Conservation (phyloP, 2,797 vertebrate species). For the Syngnathus rostellatus region DNA sequence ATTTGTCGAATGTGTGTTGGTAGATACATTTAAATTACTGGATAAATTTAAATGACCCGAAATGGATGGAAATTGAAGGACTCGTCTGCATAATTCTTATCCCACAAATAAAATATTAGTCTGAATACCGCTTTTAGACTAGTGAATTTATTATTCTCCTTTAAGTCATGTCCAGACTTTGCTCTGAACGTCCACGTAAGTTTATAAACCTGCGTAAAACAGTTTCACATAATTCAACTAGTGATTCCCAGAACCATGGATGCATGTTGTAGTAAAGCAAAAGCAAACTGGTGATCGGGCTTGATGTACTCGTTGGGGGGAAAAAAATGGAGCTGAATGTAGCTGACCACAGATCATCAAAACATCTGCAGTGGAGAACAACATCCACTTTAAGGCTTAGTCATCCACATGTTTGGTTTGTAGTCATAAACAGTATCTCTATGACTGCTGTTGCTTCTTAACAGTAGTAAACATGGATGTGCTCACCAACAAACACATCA, state of each 20-base stretch:
- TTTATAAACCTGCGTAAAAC: background rate
- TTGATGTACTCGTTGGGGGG: background rate
- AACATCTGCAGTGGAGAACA: background rate
- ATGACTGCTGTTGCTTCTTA: background rate
- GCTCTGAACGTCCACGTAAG: background rate
- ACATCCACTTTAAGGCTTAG: background rate
- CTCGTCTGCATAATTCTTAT: no score
- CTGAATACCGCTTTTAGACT: no score
- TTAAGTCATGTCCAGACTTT: no score
- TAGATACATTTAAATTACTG: no score
- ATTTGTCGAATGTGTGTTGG: no score
- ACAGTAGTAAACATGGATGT: background rate
- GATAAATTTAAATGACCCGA: no score
- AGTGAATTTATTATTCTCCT: no score
- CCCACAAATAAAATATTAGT: no score
- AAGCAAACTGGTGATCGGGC: background rate
- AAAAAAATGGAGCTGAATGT: background rate
- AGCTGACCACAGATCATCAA: background rate
- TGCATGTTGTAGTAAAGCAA: background rate
- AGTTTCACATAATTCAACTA: background rate
- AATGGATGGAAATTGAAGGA: no score
- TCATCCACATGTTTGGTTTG: background rate
- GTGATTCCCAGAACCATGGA: background rate
- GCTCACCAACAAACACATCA: background rate
- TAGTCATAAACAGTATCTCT: conserved; percentile 1